Conservation (phyloP, 2,113 vertebrate species). For the Oenanthe melanoleuca region DNA sequence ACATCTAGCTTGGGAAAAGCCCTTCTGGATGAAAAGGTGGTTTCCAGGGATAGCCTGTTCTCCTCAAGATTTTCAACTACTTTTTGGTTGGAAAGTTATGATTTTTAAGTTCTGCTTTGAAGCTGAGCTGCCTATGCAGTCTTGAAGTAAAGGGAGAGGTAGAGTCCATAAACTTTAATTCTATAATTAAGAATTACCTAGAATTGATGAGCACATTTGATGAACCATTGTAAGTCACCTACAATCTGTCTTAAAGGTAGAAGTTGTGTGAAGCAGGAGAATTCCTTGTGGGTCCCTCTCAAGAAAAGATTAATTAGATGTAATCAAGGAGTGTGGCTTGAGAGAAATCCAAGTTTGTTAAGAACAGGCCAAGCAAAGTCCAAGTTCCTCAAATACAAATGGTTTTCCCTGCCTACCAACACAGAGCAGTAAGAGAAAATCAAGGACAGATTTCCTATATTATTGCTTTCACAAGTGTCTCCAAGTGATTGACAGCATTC, state of each 20-base stretch:
- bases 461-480: conserved; percentile 60
- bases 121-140: background rate
- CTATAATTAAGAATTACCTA: background rate
- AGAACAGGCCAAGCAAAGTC: background rate
- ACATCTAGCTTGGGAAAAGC: conserved; percentile 25
- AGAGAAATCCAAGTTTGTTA: background rate
- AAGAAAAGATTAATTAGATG: background rate
- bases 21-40: conserved; percentile 17
- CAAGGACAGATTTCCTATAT: conserved; percentile 50
- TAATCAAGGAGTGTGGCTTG: background rate
- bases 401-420: conserved; percentile 7
- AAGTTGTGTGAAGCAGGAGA: background rate
- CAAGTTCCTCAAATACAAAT: background rate
- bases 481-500: conserved; percentile 75
- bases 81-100: background rate
- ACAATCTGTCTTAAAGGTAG: background rate
- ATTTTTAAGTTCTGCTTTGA: conserved; percentile 15
- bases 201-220: background rate
- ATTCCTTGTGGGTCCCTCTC: background rate
- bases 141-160: background rate
- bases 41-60: conserved; percentile 14
- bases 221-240: background rate
- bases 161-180: background rate
- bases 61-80: background rate
- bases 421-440: conserved; percentile 20